Percentiles rank a stretch among this genome's conserved stretches.
phyloP scores from a whole-genome alignment of 2,888 invertebrate genomes.

The Oscheius sp. region DNA sequence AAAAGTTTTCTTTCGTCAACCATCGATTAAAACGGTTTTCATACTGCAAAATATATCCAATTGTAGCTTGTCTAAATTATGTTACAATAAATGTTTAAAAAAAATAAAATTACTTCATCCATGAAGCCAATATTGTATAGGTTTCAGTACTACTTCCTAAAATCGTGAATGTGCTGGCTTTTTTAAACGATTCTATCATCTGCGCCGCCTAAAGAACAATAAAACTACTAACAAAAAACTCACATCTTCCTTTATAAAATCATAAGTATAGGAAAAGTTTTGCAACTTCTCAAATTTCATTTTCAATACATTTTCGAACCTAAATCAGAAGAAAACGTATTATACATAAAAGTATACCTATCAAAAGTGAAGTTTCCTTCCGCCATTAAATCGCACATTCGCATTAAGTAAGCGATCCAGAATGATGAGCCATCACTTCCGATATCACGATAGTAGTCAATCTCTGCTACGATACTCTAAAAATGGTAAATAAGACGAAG shows the following conservation, averaged over 20 bases:
- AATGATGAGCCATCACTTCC: not conserved
- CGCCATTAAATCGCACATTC: not conserved
- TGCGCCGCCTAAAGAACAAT: too few species aligned
- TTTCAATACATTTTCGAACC: not conserved
- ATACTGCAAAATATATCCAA: not conserved
- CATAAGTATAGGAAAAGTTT: not conserved
- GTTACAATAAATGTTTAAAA: not conserved
- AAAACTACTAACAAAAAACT: too few species aligned
- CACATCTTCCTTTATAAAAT: not conserved
- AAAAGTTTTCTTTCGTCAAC: not conserved
- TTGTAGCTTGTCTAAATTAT: not conserved
- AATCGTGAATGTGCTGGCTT: not conserved
- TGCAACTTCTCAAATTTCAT: not conserved
- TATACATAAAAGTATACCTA: too few species aligned
- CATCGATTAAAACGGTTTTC: constrained; percentile 1
- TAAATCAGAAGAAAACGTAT: too few species aligned
- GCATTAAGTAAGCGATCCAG: not conserved
- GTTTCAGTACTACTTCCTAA: not conserved
- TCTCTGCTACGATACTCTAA: not conserved
- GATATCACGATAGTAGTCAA: not conserved
- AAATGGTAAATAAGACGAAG: not conserved
- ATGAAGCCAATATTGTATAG: not conserved
- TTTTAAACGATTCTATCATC: too few species aligned
- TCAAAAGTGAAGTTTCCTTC: not conserved
- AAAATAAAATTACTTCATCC: not conserved